Conservation (phyloP, 2,113 vertebrate genomes). For the cattle (Bos taurus) region ARS-UCD2.0 NC_037345.1:49450001-49450500, state of each 20-base stretch:
- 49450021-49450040: background rate
- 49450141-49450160: background rate
- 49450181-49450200: background rate
- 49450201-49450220: background rate
- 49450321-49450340: background rate
- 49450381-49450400: constrained; percentile 44
- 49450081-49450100: too few species aligned
- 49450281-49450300: background rate
- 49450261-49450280: background rate
- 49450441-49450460: background rate
- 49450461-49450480: background rate
- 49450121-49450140: background rate
- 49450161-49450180: background rate
- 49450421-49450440: constrained; percentile 4
- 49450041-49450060: background rate
- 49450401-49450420: constrained; percentile 53
- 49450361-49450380: background rate
- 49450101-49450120: background rate
- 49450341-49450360: constrained; percentile 55
- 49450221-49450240: background rate
- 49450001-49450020: constrained; percentile 11
- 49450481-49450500: background rate
- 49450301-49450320: constrained; percentile 68
- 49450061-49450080: background rate
- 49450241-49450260: background rate